Evolutionary conservation across 2,797 vertebrate species (phyloP).

Genomic region (Darevskia nairensis): DNA sequence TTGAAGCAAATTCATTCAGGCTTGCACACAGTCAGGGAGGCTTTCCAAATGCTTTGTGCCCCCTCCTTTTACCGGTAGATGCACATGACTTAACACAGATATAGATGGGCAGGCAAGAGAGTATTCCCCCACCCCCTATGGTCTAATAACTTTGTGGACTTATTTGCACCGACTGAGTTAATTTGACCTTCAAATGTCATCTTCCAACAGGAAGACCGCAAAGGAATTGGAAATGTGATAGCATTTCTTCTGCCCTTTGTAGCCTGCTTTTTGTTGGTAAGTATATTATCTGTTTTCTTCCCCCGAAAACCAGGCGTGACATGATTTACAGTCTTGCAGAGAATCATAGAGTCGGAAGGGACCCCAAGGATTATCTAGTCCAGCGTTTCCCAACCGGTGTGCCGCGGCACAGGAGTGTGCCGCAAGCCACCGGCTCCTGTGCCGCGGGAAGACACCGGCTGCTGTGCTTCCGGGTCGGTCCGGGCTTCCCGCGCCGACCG

Average conservation of each 20-base stretch:
- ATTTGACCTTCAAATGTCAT: constrained; percentile 9
- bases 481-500: no score
- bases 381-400: no score
- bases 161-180: background rate
- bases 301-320: no score
- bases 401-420: no score
- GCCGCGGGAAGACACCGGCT: no score
- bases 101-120: background rate
- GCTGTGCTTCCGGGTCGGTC: no score
- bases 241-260: constrained; percentile 91
- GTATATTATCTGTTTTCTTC: constrained; percentile 32
- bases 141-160: background rate
- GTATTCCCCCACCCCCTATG: rapidly evolving
- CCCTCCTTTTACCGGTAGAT: background rate
- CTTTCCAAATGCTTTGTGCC: background rate
- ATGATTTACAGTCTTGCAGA: background rate
- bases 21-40: background rate
- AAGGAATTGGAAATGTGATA: constrained; percentile 87
- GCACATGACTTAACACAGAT: background rate
- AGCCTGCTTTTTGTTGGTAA: constrained; percentile 91
- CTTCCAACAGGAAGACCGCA: constrained; percentile 86
- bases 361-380: no score
- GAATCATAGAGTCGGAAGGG: no score
- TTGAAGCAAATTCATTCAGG: background rate
- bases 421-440: no score